phyloP scores from a whole-genome alignment of 30 jellyfish, hydroid and myxozoan species.

The Aurelia aurita complex sp. Pacific region DNA sequence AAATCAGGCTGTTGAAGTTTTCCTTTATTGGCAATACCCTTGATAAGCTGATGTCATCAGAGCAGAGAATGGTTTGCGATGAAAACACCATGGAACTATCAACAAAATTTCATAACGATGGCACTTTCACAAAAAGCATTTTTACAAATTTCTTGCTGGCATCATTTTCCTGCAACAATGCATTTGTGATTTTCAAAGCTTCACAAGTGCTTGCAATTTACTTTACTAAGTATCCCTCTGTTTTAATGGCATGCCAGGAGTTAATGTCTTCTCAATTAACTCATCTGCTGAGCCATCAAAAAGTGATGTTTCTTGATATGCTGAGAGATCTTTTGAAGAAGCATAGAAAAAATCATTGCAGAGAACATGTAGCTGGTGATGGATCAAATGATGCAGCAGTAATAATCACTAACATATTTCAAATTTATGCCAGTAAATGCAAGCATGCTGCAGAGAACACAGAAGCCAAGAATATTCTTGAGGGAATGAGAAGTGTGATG shows the following conservation, averaged over 20 bases:
- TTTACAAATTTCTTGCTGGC: neutral
- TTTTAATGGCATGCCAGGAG: neutral
- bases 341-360: neutral
- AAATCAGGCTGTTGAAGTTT: neutral
- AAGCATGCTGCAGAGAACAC: too few relatives aligned
- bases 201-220: conserved; percentile 3
- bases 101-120: too few relatives aligned
- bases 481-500: too few relatives aligned
- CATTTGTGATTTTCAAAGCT: conserved; percentile 33
- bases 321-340: neutral
- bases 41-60: neutral
- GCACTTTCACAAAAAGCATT: neutral
- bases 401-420: too few relatives aligned
- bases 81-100: too few relatives aligned
- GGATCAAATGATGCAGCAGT: too few relatives aligned
- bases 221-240: neutral
- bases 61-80: too few relatives aligned
- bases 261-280: neutral
- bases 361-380: too few relatives aligned
- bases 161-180: neutral
- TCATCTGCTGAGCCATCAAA: neutral
- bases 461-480: too few relatives aligned
- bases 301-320: neutral
- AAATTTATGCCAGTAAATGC: too few relatives aligned
- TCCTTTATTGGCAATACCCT: neutral